Evolutionary conservation across 2,797 vertebrate genomes (phyloP).

Genomic region (Xiphophorus birchmanni): DNA sequence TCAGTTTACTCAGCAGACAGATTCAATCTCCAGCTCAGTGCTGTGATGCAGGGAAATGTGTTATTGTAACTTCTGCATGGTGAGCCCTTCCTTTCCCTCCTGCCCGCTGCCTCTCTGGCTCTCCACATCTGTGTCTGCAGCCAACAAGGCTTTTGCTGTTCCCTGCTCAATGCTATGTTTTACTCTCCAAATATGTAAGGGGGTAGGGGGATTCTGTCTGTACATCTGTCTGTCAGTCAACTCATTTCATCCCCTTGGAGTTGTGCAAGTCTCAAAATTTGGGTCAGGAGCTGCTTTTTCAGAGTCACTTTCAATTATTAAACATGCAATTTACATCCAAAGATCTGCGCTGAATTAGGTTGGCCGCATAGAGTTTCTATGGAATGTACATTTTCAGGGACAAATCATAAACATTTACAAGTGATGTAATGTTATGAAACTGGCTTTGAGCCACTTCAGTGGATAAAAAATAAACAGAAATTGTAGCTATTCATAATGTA

Average conservation of each 20-base stretch:
- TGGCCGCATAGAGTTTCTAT: constrained; percentile 31
- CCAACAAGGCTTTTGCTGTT: constrained; percentile 83
- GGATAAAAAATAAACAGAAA: constrained; percentile 27
- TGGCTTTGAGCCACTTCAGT: constrained; percentile 7
- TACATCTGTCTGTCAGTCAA: constrained; percentile 70
- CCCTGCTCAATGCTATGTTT: constrained; percentile 68
- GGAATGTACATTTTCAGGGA: constrained; percentile 41
- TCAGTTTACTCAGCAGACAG: constrained; percentile 30
- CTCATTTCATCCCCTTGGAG: constrained; percentile 60
- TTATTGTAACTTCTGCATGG: constrained; percentile 76
- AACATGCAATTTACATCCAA: constrained; percentile 42
- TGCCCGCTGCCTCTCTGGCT: constrained; percentile 75
- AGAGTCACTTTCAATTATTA: constrained; percentile 68
- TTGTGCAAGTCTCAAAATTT: constrained; percentile 44
- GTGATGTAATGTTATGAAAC: constrained; percentile 30
- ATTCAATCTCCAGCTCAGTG: constrained; percentile 44
- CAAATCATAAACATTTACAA: constrained; percentile 26
- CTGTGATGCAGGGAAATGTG: constrained; percentile 56
- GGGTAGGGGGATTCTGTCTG: constrained; percentile 43
- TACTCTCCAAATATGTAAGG: constrained; percentile 72
- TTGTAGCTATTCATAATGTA: constrained; percentile 5
- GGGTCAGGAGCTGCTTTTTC: constrained; percentile 60
- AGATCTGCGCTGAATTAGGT: constrained; percentile 32
- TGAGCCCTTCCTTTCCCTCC: constrained; percentile 54
- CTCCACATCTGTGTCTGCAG: constrained; percentile 66